Evolutionary conservation across 2,113 vertebrate species (phyloP), one percentile per base, ranked within the genome.

Genomic region (Triplophysa rosa): DNA sequence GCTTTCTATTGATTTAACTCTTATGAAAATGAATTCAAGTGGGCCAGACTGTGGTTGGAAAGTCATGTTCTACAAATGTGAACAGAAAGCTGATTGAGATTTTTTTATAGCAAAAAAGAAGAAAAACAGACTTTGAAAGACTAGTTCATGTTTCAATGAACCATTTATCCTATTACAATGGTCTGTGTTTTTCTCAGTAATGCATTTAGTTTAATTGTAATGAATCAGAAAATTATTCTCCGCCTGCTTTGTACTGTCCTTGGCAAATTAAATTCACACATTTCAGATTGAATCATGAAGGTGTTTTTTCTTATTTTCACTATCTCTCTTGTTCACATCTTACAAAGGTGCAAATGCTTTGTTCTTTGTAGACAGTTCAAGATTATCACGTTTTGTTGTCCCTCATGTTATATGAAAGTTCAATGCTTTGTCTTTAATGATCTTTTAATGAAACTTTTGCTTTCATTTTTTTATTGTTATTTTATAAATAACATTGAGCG

Each of bases 221-320:
- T n/a, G 56, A 71, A 58, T 4, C 8, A 56, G 33, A 29, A 58
- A 58, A 58, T n/a, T 19, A 69, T 17, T 1, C 6, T 56, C 56
- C 29, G 19, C n/a, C 1, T 37, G 49, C 47, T 54, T 69, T 74
- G 2, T 24, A 64, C 16, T 16, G n/a, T 23, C 2, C 1, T 76
- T 24, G 52, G 23, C 8, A 8, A 61, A 9, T 11, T 16, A 72
- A 42, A 9, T 64, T 23, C 64, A 14, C 19, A 23, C 54, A 40
- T 75, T 64, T 69, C 24, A 54, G 9, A 13, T 54, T 69, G 52
- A 40, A 13, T 16, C 26, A 40, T 82, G 26, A 24, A 56, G 26
- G 7, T 40, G 33, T 24, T 24, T 52, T 58, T 33, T 29, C 33
- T 37, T 37, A 37, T 37, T 37, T 37, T 37, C 6, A 33, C 2